These are phyloP conservation scores for Anthrax anthrax DNA, from an alignment of 2,888 invertebrate species.

Conservation along the genomic window DNA sequence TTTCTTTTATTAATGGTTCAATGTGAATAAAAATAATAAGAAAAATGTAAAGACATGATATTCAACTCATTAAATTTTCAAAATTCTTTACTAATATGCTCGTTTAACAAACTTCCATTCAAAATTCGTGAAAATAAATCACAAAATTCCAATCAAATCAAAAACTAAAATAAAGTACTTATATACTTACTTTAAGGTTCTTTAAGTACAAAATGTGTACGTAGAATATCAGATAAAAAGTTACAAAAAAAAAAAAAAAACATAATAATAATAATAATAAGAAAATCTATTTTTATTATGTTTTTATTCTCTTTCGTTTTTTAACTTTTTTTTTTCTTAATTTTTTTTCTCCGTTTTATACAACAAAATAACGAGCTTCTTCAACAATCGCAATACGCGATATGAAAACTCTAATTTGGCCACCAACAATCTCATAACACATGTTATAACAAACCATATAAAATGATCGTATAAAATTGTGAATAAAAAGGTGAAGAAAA, in stretches of 20 bases:
- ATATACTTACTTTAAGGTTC: no score
- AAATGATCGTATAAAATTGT: neutral
- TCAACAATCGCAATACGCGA: neutral
- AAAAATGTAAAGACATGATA: no score
- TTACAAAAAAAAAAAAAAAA: neutral
- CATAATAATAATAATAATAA: neutral
- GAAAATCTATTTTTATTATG: no score
- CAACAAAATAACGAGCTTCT: neutral
- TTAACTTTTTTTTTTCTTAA: no score
- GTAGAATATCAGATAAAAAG: neutral
- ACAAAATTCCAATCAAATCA: neutral
- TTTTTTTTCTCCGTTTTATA: no score
- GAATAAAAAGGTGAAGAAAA: neutral
- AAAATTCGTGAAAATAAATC: neutral
- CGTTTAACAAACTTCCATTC: neutral
- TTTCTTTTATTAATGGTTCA: no score
- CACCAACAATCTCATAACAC: neutral
- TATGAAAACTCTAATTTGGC: neutral
- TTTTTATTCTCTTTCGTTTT: no score
- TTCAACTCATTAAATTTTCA: neutral
- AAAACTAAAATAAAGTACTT: neutral
- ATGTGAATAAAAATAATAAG: no score
- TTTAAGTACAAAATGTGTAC: no score
- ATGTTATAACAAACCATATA: neutral
- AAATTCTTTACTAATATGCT: neutral